phyloP scores from a whole-genome alignment of 1,140 invertebrate species.

The Goniozus legneri region DNA sequence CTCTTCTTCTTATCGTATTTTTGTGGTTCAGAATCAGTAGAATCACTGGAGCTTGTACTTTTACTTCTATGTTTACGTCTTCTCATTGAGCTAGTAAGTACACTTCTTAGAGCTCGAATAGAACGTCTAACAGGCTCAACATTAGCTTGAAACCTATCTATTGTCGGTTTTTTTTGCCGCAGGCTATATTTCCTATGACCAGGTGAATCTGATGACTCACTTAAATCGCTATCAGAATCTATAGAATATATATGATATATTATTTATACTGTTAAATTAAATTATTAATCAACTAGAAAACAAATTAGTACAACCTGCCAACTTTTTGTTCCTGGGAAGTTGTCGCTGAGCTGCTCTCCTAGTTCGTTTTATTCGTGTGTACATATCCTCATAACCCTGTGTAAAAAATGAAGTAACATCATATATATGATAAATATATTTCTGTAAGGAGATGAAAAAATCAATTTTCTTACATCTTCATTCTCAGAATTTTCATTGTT shows the following conservation, averaged over 20 bases:
- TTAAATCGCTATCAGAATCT: constrained; percentile 47
- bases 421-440: constrained; percentile 7
- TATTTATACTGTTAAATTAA: background rate
- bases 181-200: constrained; percentile 53
- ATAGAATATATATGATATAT: constrained; percentile 3
- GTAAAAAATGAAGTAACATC: constrained; percentile 5
- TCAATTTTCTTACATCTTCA: constrained; percentile 30
- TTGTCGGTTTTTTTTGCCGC: constrained; percentile 53
- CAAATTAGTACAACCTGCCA: constrained; percentile 28
- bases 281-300: background rate
- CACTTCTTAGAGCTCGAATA: constrained; percentile 45
- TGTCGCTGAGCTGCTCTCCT: constrained; percentile 50
- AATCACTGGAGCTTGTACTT: constrained; percentile 47
- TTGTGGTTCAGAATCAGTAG: constrained; percentile 49
- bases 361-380: constrained; percentile 60
- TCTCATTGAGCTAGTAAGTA: constrained; percentile 48
- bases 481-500: constrained; percentile 52
- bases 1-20: constrained; percentile 52
- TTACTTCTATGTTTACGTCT: constrained; percentile 47
- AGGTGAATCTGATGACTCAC: constrained; percentile 49
- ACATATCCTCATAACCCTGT: constrained; percentile 60
- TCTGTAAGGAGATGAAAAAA: background rate
- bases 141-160: constrained; percentile 56
- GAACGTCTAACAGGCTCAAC: constrained; percentile 48
- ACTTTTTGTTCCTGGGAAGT: constrained; percentile 43